Base-by-base conservation (phyloP, 2,888 invertebrate species). In the Nomada flava region DNA sequence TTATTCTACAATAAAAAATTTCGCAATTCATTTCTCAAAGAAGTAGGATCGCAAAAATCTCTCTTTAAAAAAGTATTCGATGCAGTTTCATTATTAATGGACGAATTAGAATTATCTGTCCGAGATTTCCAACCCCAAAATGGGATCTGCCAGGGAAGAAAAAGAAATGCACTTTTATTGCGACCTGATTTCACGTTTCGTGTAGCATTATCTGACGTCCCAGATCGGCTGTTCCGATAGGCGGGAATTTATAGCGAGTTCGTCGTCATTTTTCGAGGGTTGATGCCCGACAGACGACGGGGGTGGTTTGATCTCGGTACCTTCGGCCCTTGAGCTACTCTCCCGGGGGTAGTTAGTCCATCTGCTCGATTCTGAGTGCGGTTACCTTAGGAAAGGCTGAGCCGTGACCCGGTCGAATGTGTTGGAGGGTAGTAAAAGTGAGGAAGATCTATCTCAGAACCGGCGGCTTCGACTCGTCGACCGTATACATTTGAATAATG, bases 321-420 rank as follows among this genome's bases (percentile, higher is more conserved):
- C 85, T 85, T 84, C 82, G 89, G 87, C 90, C 91, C 86, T 88
- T 82, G 82, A 82, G 87, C 85, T 55, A 76, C 80, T 90, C 92
- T 91, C 92, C 44, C 72, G 91, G 91, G 93, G 89, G 89, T 89
- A 92, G 92, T 93, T 91, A 90, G 91, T 92, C 91, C 93, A 92
- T 92, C 92, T 92, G 93, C 88, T 90, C 82, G 53, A 65, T 71
- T 79, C 63, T 69, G 83, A 76, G 52, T 87, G 87, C 77, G 89
- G 89, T 88, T 90, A 86, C 86, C 86, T 90, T 64, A 59, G 74
- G 68, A 79, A 59, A 81, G 73, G 29, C 53, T 42, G 64, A 44
- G 59, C 64, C 53, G 57, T 26, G 42, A 64, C 71, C 69, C 70
- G 59, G 62, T 64, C 76, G 59, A 84, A 84, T 83, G 72, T 62